These are phyloP conservation scores for Anisognathus igniventris DNA, from an alignment of 2,797 vertebrate genomes.

Conservation along the genomic window DNA sequence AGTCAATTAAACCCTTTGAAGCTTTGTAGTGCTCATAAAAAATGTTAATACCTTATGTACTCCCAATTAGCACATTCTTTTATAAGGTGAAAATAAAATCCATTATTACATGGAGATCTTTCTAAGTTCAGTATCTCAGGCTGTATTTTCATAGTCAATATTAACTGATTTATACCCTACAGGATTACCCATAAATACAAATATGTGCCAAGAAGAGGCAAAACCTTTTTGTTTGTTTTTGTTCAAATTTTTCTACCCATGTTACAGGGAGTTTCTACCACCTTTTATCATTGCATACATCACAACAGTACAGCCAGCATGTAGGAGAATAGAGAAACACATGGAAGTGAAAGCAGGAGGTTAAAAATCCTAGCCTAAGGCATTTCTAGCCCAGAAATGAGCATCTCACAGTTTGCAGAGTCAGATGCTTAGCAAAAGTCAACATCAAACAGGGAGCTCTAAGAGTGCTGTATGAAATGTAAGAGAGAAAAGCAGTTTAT, in stretches of 20 bases:
- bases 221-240: not conserved
- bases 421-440: not conserved
- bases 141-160: not conserved
- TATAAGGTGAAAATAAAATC: not conserved
- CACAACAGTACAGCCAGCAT: not conserved
- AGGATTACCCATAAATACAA: not conserved
- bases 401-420: not conserved
- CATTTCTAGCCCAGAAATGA: not conserved
- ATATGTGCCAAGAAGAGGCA: not conserved
- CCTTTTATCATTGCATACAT: not conserved
- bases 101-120: not conserved
- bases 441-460: not conserved
- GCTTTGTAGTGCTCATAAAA: not conserved
- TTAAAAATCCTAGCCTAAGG: not conserved
- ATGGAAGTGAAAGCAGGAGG: not conserved
- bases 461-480: not conserved
- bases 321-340: not conserved
- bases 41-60: not conserved
- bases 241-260: rapidly evolving
- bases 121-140: not conserved
- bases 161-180: not conserved
- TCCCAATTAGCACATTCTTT: not conserved
- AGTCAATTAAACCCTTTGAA: not conserved
- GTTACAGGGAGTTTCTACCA: not conserved
- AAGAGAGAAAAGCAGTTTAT: not conserved